phyloP scores from a whole-genome alignment of 2,888 invertebrate species.

The Acrobeloides nanus region DNA sequence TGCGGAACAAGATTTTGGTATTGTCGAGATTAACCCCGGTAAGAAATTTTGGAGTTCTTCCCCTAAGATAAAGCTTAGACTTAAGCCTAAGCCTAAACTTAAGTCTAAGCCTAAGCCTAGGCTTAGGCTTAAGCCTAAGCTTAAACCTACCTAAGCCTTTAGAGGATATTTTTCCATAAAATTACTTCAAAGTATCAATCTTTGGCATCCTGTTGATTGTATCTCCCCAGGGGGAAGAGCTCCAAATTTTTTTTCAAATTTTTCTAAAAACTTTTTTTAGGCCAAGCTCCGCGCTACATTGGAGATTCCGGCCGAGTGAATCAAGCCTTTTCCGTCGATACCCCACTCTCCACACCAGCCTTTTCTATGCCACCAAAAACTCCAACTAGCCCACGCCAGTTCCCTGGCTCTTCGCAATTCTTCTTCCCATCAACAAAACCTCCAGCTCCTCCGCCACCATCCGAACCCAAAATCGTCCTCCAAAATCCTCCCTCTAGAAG shows the following conservation, averaged over 20 bases:
- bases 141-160: too few relatives aligned
- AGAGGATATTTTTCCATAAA: too few relatives aligned
- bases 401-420: constrained; percentile 1
- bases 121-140: too few relatives aligned
- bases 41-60: too few relatives aligned
- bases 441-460: constrained; percentile 9
- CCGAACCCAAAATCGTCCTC: constrained; percentile 1
- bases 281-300: constrained; percentile 20
- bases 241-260: too few relatives aligned
- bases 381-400: constrained; percentile 19
- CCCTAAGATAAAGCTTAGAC: too few relatives aligned
- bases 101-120: too few relatives aligned
- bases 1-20: constrained; percentile 20
- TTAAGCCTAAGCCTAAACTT: too few relatives aligned
- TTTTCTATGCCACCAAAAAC: not conserved
- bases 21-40: constrained; percentile 28
- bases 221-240: too few relatives aligned
- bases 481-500: constrained; percentile 1
- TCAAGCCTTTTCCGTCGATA: constrained; percentile 20
- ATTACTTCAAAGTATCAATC: constrained; percentile 8
- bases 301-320: constrained; percentile 22
- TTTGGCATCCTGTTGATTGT: constrained; percentile 9
- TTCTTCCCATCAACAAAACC: constrained; percentile 12
- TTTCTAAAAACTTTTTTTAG: constrained; percentile 10
- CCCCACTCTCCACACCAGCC: constrained; percentile 10